phyloP scores from a whole-genome alignment of 1,140 invertebrate species.

The Rhopalosiphum maidis region DNA sequence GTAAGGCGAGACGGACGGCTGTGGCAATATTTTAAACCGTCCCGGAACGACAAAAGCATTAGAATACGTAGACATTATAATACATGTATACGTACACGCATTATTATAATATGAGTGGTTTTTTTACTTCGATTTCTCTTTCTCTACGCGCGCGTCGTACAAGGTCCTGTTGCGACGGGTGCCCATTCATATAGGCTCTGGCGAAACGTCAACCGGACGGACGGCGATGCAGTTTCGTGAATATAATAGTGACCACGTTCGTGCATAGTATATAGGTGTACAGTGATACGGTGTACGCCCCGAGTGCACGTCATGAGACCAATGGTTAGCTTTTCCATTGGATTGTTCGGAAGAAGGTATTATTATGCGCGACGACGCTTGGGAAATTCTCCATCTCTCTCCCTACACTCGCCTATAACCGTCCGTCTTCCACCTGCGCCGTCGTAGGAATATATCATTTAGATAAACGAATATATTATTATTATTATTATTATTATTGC shows the following conservation, averaged over 20 bases:
- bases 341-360: conserved; percentile 5
- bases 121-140: background rate
- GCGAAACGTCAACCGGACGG: conserved; percentile 6
- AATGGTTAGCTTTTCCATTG: background rate
- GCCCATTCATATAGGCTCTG: background rate
- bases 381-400: background rate
- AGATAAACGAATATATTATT: background rate
- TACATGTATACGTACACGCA: background rate
- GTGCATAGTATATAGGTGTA: background rate
- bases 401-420: background rate
- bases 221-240: background rate
- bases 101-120: conserved; percentile 12
- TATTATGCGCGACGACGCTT: conserved; percentile 30
- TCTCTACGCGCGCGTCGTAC: background rate
- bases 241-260: background rate
- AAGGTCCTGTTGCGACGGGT: background rate
- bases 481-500: background rate
- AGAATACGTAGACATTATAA: conserved; percentile 8
- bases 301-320: background rate
- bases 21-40: conserved; percentile 34
- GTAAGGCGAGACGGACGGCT: conserved; percentile 16
- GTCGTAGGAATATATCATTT: background rate
- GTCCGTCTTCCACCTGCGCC: background rate
- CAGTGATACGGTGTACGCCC: background rate
- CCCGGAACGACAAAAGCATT: conserved; percentile 40